Conservation (phyloP, 2,797 vertebrate species). For the Crenichthys baileyi region DNA sequence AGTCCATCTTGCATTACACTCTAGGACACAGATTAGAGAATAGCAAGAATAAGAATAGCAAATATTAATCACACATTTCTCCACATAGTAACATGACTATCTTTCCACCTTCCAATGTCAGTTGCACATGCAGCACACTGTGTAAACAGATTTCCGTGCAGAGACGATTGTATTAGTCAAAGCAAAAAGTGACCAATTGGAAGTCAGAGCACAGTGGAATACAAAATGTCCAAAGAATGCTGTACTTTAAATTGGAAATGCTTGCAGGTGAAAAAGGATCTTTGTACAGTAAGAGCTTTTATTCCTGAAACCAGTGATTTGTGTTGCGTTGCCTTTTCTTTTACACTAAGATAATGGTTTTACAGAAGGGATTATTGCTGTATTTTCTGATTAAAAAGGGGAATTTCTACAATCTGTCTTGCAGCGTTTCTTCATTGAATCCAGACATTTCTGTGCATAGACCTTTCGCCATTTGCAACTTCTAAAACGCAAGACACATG, state of each 20-base stretch:
- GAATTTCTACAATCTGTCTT: conserved; percentile 21
- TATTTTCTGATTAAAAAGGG: conserved; percentile 5
- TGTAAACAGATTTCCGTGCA: conserved; percentile 60
- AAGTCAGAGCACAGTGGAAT: conserved; percentile 56
- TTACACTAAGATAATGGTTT: conserved; percentile 32
- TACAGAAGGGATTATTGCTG: conserved; percentile 7
- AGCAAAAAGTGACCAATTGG: conserved; percentile 44
- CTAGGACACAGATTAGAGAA: neutral
- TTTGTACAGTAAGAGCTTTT: conserved; percentile 61
- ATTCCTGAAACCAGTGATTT: conserved; percentile 32
- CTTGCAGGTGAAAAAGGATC: conserved; percentile 52
- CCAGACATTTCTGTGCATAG: conserved; percentile 19
- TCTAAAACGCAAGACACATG: conserved; percentile 63
- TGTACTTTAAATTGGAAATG: conserved; percentile 38
- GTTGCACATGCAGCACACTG: conserved; percentile 58
- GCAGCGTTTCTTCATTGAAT: conserved; percentile 17
- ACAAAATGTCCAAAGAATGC: conserved; percentile 41
- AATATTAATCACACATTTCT: conserved; percentile 19
- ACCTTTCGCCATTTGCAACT: conserved; percentile 48
- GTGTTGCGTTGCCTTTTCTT: conserved; percentile 40
- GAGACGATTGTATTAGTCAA: conserved; percentile 56
- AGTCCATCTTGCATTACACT: conserved; percentile 1
- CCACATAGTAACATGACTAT: conserved; percentile 44
- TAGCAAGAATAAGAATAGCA: conserved; percentile 7
- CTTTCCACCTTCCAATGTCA: conserved; percentile 50